Percentiles rank a stretch among this genome's conserved stretches.
Conservation (phyloP, 2,113 vertebrate species). For the Podilymbus podiceps region DNA sequence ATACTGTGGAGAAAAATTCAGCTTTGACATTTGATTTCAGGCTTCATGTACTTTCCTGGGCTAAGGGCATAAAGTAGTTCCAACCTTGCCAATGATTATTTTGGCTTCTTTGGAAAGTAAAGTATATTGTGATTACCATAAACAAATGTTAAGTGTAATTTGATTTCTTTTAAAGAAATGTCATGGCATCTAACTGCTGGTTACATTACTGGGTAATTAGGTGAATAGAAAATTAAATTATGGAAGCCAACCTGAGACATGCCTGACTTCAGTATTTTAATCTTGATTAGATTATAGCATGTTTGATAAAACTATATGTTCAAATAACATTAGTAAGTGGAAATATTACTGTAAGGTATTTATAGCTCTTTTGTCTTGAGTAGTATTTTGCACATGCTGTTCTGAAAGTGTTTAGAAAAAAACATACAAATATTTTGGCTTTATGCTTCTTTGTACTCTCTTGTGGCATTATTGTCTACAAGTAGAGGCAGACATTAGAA, state of each 20-base stretch:
- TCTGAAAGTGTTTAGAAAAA: not conserved
- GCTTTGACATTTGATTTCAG: conserved; percentile 40
- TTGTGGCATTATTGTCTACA: not conserved
- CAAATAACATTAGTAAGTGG: not conserved
- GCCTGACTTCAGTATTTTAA: not conserved
- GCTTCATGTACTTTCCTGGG: not conserved
- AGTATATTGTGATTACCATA: conserved; percentile 7
- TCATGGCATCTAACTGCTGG: not conserved
- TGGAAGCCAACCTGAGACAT: not conserved
- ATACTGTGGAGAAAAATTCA: not conserved
- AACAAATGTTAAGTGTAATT: conserved; percentile 27
- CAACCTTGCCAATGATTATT: not conserved
- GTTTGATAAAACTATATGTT: not conserved
- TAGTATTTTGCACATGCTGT: not conserved
- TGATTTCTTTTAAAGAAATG: conserved; percentile 35
- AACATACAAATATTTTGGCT: not conserved
- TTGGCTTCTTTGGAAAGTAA: conserved; percentile 1
- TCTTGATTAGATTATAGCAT: not conserved
- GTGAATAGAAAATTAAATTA: not conserved
- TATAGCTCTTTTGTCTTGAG: not conserved
- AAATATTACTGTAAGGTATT: not conserved
- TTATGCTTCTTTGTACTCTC: not conserved
- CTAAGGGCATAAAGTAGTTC: not conserved
- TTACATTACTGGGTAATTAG: not conserved
- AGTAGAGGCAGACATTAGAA: not conserved